Percentiles rank a stretch among this genome's conserved stretches.
Conservation (phyloP, 2,797 vertebrate genomes). For the Miichthys miiuy region DNA sequence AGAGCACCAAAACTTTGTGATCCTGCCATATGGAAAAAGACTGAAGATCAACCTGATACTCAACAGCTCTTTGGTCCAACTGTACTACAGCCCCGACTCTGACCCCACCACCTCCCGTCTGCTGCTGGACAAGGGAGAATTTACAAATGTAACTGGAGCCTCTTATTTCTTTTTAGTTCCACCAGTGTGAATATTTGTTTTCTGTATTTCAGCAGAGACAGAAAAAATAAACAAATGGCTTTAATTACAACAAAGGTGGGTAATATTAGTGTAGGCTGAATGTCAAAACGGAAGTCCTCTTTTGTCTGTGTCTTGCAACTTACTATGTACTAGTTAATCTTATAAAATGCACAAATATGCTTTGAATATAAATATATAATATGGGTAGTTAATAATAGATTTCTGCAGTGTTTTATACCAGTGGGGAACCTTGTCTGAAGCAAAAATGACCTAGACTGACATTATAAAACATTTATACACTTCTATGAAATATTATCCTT, state of each 20-base stretch:
- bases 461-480: not conserved
- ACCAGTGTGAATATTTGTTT: not conserved
- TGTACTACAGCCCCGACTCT: conserved; percentile 70
- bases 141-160: conserved; percentile 71
- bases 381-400: not conserved
- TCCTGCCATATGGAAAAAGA: conserved; percentile 56
- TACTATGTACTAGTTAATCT: not conserved
- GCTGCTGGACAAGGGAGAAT: conserved; percentile 80
- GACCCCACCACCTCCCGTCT: conserved; percentile 46
- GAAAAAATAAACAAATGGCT: not conserved
- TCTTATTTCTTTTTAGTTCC: not conserved
- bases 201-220: not conserved
- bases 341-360: conserved; percentile 1
- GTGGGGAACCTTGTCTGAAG: not conserved
- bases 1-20: conserved; percentile 79
- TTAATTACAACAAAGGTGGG: not conserved
- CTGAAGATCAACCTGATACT: conserved; percentile 85
- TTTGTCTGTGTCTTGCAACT: too few relatives aligned
- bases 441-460: not conserved
- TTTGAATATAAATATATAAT: not conserved
- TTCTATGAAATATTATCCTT: not conserved
- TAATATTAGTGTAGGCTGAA: not conserved
- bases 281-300: not conserved
- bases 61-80: conserved; percentile 79
- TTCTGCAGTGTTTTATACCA: not conserved